Conservation (phyloP, 2,888 invertebrate species). For the Ariolimax columbianus region DNA sequence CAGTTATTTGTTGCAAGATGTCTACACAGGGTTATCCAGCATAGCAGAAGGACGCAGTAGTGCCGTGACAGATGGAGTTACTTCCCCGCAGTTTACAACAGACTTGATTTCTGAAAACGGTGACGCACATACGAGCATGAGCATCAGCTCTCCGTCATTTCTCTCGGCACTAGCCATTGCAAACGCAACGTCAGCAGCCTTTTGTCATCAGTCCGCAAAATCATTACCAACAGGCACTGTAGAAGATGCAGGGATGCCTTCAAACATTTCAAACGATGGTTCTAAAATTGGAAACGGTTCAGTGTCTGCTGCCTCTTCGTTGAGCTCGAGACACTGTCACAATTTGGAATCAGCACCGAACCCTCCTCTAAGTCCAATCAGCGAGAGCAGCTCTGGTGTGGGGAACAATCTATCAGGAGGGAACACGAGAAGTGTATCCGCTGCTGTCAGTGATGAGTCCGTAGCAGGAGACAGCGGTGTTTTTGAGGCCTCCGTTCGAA, state of each 20-base stretch:
- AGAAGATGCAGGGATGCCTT: neutral
- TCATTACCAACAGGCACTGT: conserved; percentile 20
- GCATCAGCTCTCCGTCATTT: conserved; percentile 18
- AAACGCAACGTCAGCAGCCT: neutral
- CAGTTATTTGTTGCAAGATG: neutral
- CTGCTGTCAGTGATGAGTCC: conserved; percentile 97
- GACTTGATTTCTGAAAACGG: neutral
- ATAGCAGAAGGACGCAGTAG: neutral
- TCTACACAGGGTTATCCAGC: neutral
- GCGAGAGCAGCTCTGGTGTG: conserved; percentile 78
- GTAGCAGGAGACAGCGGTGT: conserved; percentile 87
- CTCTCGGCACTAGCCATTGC: neutral
- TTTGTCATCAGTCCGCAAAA: neutral
- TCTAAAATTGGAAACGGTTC: neutral
- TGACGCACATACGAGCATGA: conserved; percentile 12
- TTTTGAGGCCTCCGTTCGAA: conserved; percentile 79
- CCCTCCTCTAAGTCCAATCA: conserved; percentile 78
- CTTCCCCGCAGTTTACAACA: neutral
- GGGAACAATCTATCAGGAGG: conserved; percentile 76
- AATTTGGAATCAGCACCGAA: conserved; percentile 61
- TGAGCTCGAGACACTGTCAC: conserved; percentile 36
- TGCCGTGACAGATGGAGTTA: neutral
- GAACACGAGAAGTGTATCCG: conserved; percentile 85
- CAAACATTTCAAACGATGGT: conserved; percentile 1
- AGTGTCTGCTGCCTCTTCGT: neutral